Evolutionary conservation across 2,888 invertebrate species (phyloP), one percentile per base, ranked within the genome.

Genomic region (Cecidostiba fungosa): DNA sequence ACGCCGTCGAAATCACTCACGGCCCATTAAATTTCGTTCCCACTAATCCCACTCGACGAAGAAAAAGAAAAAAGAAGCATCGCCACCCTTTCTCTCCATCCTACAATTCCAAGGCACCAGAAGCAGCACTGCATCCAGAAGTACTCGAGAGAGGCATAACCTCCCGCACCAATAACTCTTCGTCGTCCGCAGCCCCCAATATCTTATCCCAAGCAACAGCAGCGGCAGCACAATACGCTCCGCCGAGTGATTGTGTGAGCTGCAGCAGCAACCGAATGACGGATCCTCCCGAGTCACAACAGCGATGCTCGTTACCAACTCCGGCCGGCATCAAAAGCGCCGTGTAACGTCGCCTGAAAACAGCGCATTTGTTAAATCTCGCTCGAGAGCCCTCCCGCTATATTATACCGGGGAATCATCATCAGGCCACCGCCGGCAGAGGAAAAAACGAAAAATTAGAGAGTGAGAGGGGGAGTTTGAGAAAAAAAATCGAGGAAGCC

Each of bases 251-350:
- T 76, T 79, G 86, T 50, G 81, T 85, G 66, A 66, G 66, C 66
- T 26, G 29, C 66, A 26, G 72, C 70, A 23, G 23, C 72, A 39
- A 43, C 43, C 83, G 88, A 90, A 91, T 92, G 92, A 92, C 92
- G 91, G 90, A 92, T 92, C 89, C 89, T 86, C 87, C 88, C 89
- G 90, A 92, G 93, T 92, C 92, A 92, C 91, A 92, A 92, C 92
- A 92, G 90, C 91, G 91, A 92, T 91, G 91, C 91, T 92, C 89
- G 90, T 87, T 84, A 39, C 47, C 54, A 59, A n/a, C 74, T 74
- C 26, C 26, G 89, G 89, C 26, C 29, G 32, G 89, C 90, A 90
- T 91, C 90, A 90, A 90, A 91, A 87, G 89, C 82, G 29, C 66
- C 70, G 36, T 74, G 80, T 62, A 86, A 84, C 87, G 86, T 85